Evolutionary conservation across 2,113 vertebrate genomes (phyloP), one percentile per base, ranked within the genome.

Genomic region (Aegithalos caudatus): DNA sequence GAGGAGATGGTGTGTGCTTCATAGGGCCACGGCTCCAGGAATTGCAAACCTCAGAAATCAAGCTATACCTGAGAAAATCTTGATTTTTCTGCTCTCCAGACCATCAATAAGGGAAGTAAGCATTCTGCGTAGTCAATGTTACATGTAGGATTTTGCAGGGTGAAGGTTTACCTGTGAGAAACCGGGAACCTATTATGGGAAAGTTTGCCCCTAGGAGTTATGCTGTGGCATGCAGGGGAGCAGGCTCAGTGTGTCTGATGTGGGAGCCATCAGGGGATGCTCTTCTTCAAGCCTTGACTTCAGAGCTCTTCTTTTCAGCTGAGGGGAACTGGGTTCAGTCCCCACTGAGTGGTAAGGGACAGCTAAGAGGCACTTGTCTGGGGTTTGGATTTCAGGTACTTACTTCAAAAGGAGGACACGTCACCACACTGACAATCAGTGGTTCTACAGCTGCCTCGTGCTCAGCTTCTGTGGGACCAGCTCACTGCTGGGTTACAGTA

Each of bases 361-460:
- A n/a, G 18, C 37, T 84, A 21, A 27, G 8, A 22, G 64, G 40
- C 21, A 4, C 4, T 71, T 67, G 33, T 38, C 31, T 74, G 61
- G 12, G 11, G 12, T 60, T 81, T 78, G 65, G 33, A 62, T 74
- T 84, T 50, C 4, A 14, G 47, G 13, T 17, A 6, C 19, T 73
- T 27, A 11, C 20, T 89, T 70, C 1, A 1, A 38, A 27, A 0
- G 2, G 38, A 47, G 18, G 38, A 54, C 64, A 20, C 0, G 0
- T 20, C 60, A 73, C 10, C 3, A 21, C 37, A 56, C 12, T 77
- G 85, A 17, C 35, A 37, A 0, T 35, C 4, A 1, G 29, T 51
- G 42, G 7, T 62, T 89, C 69, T 84, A 28, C 35, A 84, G 29
- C 25, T 69, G 24, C 27, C 29, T 61, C 25, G 7, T 5, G 28